Conservation (phyloP, 2,113 vertebrate genomes). For the Cololabis saira region DNA sequence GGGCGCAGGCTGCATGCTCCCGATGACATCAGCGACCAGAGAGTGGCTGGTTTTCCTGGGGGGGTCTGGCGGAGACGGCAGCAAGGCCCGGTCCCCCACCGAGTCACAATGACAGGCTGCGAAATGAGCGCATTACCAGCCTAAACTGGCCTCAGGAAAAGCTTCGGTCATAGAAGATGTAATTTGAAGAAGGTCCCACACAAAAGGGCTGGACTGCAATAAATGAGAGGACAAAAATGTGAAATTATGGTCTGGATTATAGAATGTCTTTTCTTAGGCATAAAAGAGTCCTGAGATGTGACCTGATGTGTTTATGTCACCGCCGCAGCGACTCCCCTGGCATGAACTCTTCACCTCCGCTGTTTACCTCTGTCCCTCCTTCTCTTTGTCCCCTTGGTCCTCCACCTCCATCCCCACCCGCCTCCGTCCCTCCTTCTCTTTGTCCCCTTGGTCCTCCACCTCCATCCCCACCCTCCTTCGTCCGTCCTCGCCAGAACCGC, state of each 20-base stretch:
- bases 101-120: slow-evolving; percentile 58
- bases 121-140: slow-evolving; percentile 29
- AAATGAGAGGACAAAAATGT: slow-evolving; percentile 37
- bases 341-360: slow-evolving; percentile 69
- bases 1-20: slow-evolving; percentile 54
- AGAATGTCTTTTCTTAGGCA: slow-evolving; percentile 17
- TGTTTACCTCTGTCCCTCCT: slow-evolving; percentile 42
- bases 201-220: background rate
- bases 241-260: slow-evolving; percentile 17
- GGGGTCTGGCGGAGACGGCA: slow-evolving; percentile 36
- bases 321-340: slow-evolving; percentile 37
- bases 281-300: slow-evolving; percentile 2
- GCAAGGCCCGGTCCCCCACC: slow-evolving; percentile 38
- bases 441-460: slow-evolving; percentile 41
- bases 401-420: too few species aligned
- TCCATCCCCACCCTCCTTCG: slow-evolving; percentile 33
- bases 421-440: slow-evolving; percentile 43
- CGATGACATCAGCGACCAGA: slow-evolving; percentile 74
- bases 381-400: slow-evolving; percentile 42
- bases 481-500: slow-evolving; percentile 62
- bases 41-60: slow-evolving; percentile 55
- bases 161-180: slow-evolving; percentile 30
- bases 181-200: slow-evolving; percentile 21
- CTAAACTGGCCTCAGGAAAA: slow-evolving; percentile 20
- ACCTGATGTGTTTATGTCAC: slow-evolving; percentile 24